These are phyloP conservation scores for Dioctria rufipes DNA, from an alignment of 2,888 invertebrate species.

Conservation along the genomic window DNA sequence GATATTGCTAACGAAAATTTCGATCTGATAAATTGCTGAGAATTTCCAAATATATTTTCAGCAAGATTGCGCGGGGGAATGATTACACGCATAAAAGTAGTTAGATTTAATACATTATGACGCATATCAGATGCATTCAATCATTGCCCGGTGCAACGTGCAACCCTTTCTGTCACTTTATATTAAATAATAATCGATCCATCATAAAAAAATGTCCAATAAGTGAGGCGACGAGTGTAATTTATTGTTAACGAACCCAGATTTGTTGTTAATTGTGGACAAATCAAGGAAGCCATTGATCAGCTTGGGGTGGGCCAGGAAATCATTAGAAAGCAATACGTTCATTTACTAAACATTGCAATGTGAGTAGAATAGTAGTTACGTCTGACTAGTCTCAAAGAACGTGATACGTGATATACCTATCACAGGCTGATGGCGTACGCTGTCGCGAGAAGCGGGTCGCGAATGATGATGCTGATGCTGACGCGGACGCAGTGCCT, in stretches of 20 bases:
- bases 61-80: not conserved
- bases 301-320: not conserved
- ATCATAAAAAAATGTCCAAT: slow-evolving; percentile 36
- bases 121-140: slow-evolving; percentile 27
- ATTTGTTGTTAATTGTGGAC: slow-evolving; percentile 31
- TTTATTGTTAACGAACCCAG: slow-evolving; percentile 22
- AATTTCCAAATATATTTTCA: not conserved
- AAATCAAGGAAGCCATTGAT: not conserved
- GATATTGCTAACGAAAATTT: slow-evolving; percentile 9
- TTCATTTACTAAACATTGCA: no score
- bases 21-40: slow-evolving; percentile 17
- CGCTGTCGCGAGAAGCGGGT: no score
- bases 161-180: slow-evolving; percentile 30
- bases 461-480: no score
- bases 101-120: slow-evolving; percentile 14
- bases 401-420: no score
- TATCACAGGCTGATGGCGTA: no score
- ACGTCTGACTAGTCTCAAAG: no score
- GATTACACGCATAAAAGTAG: not conserved
- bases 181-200: slow-evolving; percentile 43
- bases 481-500: no score
- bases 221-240: slow-evolving; percentile 31
- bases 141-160: not conserved
- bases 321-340: no score
- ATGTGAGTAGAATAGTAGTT: no score